Evolutionary conservation across 1,140 invertebrate genomes (phyloP), one percentile per base, ranked within the genome.

Genomic region (Chlorops oryzae): DNA sequence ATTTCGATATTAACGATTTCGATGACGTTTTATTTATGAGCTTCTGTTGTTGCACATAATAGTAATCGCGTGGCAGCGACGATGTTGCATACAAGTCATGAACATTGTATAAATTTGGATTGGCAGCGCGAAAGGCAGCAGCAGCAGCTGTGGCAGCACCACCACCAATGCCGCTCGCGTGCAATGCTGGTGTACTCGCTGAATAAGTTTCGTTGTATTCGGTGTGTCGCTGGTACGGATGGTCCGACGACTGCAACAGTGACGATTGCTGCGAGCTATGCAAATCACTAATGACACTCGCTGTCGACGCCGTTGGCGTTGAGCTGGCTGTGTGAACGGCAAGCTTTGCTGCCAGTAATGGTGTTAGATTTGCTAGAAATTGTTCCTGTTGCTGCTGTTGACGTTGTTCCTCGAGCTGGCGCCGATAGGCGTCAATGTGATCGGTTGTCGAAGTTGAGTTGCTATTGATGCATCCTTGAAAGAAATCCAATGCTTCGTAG

Each of bases 401-500:
- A 34, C 65, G 66, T 55, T 70, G 66, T 65, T 69, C 65, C 60
- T 69, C 66, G 40, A 70, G 54, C 57, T 70, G 66, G 45, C 66
- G 66, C 54, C 66, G 66, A 59, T 70, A 70, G 34, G 66, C 66
- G 41, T 70, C 66, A 47, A 70, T 70, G 54, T 67, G 67, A 25
- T 70, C 66, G 46, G 61, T 67, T 38, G 64, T 58, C 44, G 63
- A 54, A 15, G 67, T 61, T 6, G 59, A 57, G 55, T 67, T 56
- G 39, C 66, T 72, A 58, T 72, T 63, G 13, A 67, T 67, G 59
- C 69, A 72, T 63, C 69, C 69, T 65, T 72, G 69, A 65, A 72
- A 71, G 58, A 72, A 72, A 67, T 72, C 69, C 64, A 72, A 69
- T 64, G 69, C 69, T 65, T 72, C 69, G 61, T 72, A 72, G 52